phyloP scores from a whole-genome alignment of 2,113 vertebrate genomes.

The Meriones unguiculatus region DNA sequence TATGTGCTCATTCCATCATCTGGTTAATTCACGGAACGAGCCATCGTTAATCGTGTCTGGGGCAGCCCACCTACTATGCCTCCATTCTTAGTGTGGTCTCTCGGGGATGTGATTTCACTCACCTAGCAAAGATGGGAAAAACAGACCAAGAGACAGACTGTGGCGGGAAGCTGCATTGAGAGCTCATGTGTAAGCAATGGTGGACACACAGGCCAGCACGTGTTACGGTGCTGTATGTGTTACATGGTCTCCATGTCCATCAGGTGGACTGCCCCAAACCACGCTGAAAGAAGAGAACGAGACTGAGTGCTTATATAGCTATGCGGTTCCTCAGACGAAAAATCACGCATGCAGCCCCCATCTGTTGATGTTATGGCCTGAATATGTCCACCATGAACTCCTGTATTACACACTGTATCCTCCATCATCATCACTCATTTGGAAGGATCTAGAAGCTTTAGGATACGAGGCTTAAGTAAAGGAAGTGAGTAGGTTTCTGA shows the following conservation, averaged over 20 bases:
- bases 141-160: not conserved
- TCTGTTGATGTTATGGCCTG: not conserved
- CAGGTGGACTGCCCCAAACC: not conserved
- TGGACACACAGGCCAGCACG: accelerated
- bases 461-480: not conserved
- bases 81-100: not conserved
- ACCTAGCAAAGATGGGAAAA: not conserved
- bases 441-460: not conserved
- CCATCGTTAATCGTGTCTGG: not conserved
- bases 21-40: not conserved
- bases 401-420: not conserved
- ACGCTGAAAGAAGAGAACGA: not conserved
- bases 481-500: not conserved
- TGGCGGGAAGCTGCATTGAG: not conserved
- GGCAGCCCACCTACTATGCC: not conserved
- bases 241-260: not conserved
- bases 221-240: accelerated
- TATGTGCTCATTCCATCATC: not conserved
- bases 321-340: not conserved
- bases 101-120: not conserved
- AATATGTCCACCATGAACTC: not conserved
- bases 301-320: not conserved
- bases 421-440: not conserved
- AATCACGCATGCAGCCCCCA: not conserved
- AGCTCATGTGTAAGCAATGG: accelerated